Conservation (phyloP, 2,888 invertebrate genomes). For the Geophilus truncorum region DNA sequence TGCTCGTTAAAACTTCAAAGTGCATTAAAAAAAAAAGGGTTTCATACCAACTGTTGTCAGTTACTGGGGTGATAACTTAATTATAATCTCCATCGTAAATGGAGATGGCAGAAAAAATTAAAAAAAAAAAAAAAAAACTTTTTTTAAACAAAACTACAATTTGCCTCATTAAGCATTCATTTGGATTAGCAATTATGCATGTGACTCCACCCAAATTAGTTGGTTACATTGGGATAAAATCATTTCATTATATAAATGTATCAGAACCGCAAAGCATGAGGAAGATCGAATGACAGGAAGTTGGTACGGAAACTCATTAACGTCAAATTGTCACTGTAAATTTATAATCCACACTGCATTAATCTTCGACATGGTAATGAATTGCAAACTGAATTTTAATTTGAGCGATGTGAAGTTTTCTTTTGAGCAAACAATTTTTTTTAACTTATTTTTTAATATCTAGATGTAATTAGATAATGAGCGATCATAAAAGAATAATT, state of each 20-base stretch:
- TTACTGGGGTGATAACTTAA: neutral
- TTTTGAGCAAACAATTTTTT: neutral
- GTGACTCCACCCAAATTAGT: conserved; percentile 5
- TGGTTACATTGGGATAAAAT: neutral
- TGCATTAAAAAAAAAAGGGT: neutral
- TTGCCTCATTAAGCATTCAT: neutral
- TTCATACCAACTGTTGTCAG: no score
- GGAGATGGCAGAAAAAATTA: neutral
- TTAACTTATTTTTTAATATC: no score
- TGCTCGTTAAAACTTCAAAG: neutral
- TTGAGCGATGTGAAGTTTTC: neutral
- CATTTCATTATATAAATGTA: conserved; percentile 18
- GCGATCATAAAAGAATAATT: no score
- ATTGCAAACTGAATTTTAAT: neutral
- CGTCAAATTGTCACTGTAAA: neutral
- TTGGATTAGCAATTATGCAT: neutral
- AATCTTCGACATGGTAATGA: no score
- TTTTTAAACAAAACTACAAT: neutral
- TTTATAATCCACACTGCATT: neutral
- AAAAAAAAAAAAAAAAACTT: no score
- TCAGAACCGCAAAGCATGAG: neutral
- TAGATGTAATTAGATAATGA: no score
- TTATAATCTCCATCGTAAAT: neutral
- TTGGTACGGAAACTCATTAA: neutral
- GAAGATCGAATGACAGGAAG: neutral